A percentile compares a stretch with the other conserved stretches of the same genome.
Conservation (phyloP, 2,888 invertebrate species). For the Himalopsyche tibetana region DNA sequence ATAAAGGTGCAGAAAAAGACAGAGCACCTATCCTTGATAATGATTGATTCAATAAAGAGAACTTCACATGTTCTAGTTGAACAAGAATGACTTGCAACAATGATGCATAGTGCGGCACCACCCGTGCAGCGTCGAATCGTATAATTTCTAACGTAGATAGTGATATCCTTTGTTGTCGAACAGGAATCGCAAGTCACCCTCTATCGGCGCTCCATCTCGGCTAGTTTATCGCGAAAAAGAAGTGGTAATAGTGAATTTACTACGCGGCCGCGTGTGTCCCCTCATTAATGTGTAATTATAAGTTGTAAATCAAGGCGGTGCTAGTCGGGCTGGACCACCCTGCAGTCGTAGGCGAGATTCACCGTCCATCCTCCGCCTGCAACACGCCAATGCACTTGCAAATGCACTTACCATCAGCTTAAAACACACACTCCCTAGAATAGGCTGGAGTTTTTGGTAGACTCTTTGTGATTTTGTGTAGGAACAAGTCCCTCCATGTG, state of each 20-base stretch:
- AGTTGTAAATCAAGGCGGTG: constrained; percentile 46
- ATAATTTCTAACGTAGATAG: constrained; percentile 8
- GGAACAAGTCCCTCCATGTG: neutral
- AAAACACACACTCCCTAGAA: neutral
- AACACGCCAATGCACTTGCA: constrained; percentile 17
- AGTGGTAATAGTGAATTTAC: constrained; percentile 35
- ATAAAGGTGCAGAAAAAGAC: neutral
- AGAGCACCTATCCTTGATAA: neutral
- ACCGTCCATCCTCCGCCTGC: constrained; percentile 13
- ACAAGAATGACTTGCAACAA: constrained; percentile 20
- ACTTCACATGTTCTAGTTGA: neutral
- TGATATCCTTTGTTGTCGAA: constrained; percentile 32
- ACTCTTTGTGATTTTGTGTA: neutral
- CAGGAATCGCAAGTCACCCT: constrained; percentile 26
- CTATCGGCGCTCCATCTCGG: constrained; percentile 22
- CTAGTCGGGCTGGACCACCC: constrained; percentile 32
- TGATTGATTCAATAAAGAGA: neutral
- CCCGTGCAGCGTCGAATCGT: constrained; percentile 20
- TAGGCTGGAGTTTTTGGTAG: neutral
- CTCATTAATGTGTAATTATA: constrained; percentile 46
- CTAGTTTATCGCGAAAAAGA: constrained; percentile 17
- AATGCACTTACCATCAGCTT: constrained; percentile 9
- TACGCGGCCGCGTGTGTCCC: constrained; percentile 22
- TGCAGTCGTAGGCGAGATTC: neutral
- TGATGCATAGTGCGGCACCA: neutral